A percentile compares a stretch with the other conserved stretches of the same genome.
phyloP scores from a whole-genome alignment of 2,888 invertebrate species.

The Lochmaea crataegi region DNA sequence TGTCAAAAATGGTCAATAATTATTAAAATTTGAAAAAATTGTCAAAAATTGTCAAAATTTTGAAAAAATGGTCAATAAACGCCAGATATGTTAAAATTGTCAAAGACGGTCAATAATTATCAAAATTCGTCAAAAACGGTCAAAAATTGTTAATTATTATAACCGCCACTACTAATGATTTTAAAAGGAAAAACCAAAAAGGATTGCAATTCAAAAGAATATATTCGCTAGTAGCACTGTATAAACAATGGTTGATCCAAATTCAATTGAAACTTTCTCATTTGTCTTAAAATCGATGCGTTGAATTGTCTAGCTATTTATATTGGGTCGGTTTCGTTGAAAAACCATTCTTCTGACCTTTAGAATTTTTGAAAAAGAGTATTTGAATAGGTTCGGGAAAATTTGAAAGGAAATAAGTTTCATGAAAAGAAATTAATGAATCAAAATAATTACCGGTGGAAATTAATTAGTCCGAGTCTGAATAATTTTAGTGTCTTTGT shows the following conservation, averaged over 20 bases:
- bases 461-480: slow-evolving; percentile 4
- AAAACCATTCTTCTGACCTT: not conserved
- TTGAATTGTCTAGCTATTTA: slow-evolving; percentile 1
- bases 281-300: not conserved
- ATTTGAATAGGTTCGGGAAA: slow-evolving; percentile 3
- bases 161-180: no score
- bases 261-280: not conserved
- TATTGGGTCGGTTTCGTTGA: not conserved
- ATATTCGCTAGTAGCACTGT: not conserved
- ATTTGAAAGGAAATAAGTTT: slow-evolving; percentile 3
- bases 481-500: not conserved
- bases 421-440: slow-evolving; percentile 1
- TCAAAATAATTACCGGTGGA: not conserved
- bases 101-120: no score
- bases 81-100: no score
- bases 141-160: no score
- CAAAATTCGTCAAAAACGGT: no score
- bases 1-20: no score
- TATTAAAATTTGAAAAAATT: no score
- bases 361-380: not conserved
- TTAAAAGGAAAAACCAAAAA: no score
- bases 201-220: not conserved
- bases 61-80: no score
- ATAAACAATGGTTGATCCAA: not conserved
- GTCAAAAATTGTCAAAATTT: no score